A percentile compares a stretch with the other conserved stretches of the same genome.
These are phyloP conservation scores for Apoda limacodes DNA, from an alignment of 2,888 invertebrate genomes.

Conservation along the genomic window DNA sequence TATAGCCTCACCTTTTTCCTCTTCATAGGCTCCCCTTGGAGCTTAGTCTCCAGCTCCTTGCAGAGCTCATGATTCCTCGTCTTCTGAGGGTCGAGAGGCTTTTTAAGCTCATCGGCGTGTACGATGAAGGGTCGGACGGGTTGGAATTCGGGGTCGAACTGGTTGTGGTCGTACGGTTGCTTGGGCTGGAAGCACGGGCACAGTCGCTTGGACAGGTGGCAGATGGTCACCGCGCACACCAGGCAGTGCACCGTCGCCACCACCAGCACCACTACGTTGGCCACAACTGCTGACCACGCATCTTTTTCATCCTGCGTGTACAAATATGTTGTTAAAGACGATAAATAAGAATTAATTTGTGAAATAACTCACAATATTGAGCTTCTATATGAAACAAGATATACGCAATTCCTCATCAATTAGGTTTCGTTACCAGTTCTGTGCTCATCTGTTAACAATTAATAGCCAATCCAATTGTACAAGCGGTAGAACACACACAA, in stretches of 20 bases:
- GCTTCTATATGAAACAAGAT: no score
- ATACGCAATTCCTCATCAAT: no score
- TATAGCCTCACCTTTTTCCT: slow-evolving; percentile 39
- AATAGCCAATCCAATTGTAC: no score
- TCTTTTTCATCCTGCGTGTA: slow-evolving; percentile 59
- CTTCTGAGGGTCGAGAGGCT: slow-evolving; percentile 32
- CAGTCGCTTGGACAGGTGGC: slow-evolving; percentile 63
- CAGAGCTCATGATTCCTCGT: slow-evolving; percentile 42
- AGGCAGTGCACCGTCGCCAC: slow-evolving; percentile 70
- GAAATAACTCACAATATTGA: no score
- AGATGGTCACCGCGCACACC: slow-evolving; percentile 61
- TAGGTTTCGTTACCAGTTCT: no score
- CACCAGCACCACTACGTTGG: slow-evolving; percentile 72
- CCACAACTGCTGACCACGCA: slow-evolving; percentile 71
- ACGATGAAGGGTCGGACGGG: slow-evolving; percentile 41
- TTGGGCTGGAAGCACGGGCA: slow-evolving; percentile 68
- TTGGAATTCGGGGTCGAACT: slow-evolving; percentile 54
- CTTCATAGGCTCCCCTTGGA: slow-evolving; percentile 41
- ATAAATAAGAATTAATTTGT: slow-evolving; percentile 8
- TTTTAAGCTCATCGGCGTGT: slow-evolving; percentile 48
- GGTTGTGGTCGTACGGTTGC: slow-evolving; percentile 61
- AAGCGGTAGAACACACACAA: no score
- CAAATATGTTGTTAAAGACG: slow-evolving; percentile 6
- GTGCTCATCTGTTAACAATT: no score
- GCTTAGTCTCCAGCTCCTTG: slow-evolving; percentile 48